Base-by-base conservation (phyloP, 1,140 invertebrate species). In the Thereuonema tuberculata region DNA sequence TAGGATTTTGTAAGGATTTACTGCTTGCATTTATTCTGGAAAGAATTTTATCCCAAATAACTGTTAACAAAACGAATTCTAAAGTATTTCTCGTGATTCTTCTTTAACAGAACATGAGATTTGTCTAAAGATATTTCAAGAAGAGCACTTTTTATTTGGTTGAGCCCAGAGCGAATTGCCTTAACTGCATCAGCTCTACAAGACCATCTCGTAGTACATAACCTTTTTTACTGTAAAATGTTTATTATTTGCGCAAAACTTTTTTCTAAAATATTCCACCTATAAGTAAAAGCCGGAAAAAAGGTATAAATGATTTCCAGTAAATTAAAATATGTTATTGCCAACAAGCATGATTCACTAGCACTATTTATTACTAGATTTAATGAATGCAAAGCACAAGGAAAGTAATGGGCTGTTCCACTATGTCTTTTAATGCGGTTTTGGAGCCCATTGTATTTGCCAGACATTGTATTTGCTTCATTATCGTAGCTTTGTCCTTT, bases 401-500 rank as follows among this genome's bases (percentile, higher is more conserved):
- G 53, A 14, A 55, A 9, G 53, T 17, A 55, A 5, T 12, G 9
- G n/a, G 37, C 37, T 43, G n/a, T 43, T 43, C 9, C n/a, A 43
- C 9, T 43, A 9, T 55, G 9, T 12, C 20, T 46, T 56, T 25
- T 43, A 12, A 63, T 37, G 15, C 56, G 31, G 5, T 60, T 50
- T 60, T 67, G 66, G 12, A 66, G 17, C 29, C 64, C 67, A 20
- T 50, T 57, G 29, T 64, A 65, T 46, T 54, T 56, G 12, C 67
- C 67, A 52, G 62, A 57, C 66, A 67, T n/a, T n/a, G n/a, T 68
- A 53, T 68, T n/a, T n/a, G n/a, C n/a, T n/a, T n/a, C n/a, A n/a
- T n/a, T n/a, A n/a, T n/a, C 64, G 47, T 64, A 67, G 15, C 57
- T 61, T 55, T 69, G 65, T 21, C 62, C 64, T 46, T 48, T 21